Percentiles rank a stretch among this genome's conserved stretches.
These are phyloP conservation scores for Lasaia peninsularis DNA, from an alignment of 1,140 invertebrate species.

Conservation along the genomic window DNA sequence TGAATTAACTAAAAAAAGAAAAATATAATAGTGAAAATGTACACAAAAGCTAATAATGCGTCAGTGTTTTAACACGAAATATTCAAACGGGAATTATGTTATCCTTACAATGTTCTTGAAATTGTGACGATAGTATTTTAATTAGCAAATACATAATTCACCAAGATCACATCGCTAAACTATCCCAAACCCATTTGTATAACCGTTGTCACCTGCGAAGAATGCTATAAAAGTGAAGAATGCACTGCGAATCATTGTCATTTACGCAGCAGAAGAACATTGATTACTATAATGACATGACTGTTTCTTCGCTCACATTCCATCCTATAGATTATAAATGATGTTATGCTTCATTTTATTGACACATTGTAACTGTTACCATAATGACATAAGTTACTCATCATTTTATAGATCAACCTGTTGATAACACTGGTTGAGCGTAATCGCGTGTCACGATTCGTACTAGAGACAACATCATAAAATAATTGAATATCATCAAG, in stretches of 20 bases:
- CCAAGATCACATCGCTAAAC: neutral
- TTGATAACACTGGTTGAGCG: neutral
- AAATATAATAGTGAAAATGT: no score
- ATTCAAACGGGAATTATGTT: no score
- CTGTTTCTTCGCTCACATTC: constrained; percentile 25
- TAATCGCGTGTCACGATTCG: no score
- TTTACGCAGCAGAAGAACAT: neutral
- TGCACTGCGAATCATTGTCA: constrained; percentile 28
- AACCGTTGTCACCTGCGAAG: constrained; percentile 21
- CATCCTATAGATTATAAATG: constrained; percentile 25
- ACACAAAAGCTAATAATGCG: no score
- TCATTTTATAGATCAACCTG: constrained; percentile 4
- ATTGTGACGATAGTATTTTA: neutral
- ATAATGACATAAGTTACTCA: constrained; percentile 11
- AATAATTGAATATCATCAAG: no score
- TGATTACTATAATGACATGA: constrained; percentile 29
- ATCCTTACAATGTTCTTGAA: no score
- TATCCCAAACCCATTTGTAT: constrained; percentile 8
- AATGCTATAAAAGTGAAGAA: constrained; percentile 43
- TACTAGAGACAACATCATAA: no score
- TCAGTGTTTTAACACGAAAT: no score
- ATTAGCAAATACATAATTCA: neutral
- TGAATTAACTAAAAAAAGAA: no score
- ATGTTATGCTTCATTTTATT: constrained; percentile 20
- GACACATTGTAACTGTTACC: constrained; percentile 14